Percentiles rank a stretch among this genome's conserved stretches.
Evolutionary conservation across 2,113 vertebrate species (phyloP).

Genomic region (Fulmarus glacialis): DNA sequence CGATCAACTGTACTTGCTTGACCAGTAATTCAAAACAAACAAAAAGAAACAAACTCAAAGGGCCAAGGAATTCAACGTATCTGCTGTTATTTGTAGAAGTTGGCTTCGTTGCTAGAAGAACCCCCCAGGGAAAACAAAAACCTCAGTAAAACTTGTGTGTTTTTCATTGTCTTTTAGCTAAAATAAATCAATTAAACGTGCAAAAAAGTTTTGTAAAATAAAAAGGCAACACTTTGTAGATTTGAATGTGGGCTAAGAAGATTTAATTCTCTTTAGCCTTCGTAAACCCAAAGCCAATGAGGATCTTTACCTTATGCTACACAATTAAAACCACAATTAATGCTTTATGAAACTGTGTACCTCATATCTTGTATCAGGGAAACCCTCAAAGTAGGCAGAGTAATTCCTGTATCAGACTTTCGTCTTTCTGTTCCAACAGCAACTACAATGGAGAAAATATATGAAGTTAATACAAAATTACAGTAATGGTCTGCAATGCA

Average conservation of each 20-base stretch:
- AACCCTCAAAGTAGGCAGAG: conserved; percentile 79
- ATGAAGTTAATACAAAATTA: not conserved
- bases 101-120: not conserved
- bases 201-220: not conserved
- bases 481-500: not conserved
- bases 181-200: not conserved
- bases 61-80: not conserved
- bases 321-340: not conserved
- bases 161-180: not conserved
- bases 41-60: not conserved
- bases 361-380: conserved; percentile 95
- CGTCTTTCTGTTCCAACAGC: conserved; percentile 81
- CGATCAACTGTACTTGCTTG: not conserved
- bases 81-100: not conserved
- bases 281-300: not conserved
- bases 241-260: not conserved
- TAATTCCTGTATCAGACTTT: conserved; percentile 81
- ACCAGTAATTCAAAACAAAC: not conserved
- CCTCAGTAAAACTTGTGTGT: not conserved
- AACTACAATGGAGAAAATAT: conserved; percentile 67
- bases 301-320: not conserved
- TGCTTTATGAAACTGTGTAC: conserved; percentile 66
- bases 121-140: not conserved
- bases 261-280: not conserved
- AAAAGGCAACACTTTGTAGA: not conserved